Percentiles rank a stretch among this genome's conserved stretches.
Evolutionary conservation across 35 echinoderm and acorn worm species (phyloP).

Genomic region (Lytechinus pictus): DNA sequence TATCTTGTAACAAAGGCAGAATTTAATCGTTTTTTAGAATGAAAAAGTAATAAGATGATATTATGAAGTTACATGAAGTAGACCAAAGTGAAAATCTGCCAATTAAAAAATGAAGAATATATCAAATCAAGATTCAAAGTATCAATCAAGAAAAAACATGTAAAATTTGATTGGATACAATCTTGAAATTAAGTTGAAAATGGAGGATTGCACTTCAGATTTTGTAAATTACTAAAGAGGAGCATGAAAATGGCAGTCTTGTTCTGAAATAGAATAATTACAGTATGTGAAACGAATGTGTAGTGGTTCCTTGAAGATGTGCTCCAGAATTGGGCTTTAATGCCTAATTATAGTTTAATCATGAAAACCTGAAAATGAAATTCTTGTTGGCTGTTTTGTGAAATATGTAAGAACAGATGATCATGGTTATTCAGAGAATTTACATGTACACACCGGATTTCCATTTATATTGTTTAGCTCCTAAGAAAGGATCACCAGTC

Average conservation of each 20-base stretch:
- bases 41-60: too few relatives aligned
- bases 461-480: too few relatives aligned
- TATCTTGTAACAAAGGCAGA: not conserved
- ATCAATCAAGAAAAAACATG: slow-evolving; percentile 11
- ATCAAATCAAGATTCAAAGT: slow-evolving; percentile 14
- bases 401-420: not conserved
- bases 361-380: not conserved
- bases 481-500: too few relatives aligned
- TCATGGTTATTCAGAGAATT: not conserved
- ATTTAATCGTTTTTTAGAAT: too few relatives aligned
- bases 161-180: slow-evolving; percentile 22
- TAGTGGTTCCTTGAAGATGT: not conserved
- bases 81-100: too few relatives aligned
- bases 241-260: not conserved
- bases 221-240: not conserved
- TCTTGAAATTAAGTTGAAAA: not conserved
- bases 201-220: not conserved
- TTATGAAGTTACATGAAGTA: too few relatives aligned
- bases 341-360: not conserved
- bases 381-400: not conserved
- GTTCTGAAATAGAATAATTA: too few relatives aligned
- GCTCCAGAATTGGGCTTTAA: not conserved
- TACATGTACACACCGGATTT: too few relatives aligned
- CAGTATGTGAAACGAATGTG: not conserved
- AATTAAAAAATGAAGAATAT: not conserved